phyloP scores from a whole-genome alignment of 2,888 invertebrate genomes.

The Ceriagrion tenellum region DNA sequence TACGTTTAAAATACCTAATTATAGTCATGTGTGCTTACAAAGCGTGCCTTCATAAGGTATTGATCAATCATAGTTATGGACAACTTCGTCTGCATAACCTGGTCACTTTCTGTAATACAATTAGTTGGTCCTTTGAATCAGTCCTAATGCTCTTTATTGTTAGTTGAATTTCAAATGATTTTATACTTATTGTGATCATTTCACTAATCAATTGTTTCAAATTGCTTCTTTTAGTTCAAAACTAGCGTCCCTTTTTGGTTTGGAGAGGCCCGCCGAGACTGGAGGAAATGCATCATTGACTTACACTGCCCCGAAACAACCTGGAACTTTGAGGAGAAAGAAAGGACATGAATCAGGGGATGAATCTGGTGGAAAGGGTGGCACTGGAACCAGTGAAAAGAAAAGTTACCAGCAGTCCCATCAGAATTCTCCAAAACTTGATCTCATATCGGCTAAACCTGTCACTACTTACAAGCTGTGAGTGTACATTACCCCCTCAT shows the following conservation, averaged over 20 bases:
- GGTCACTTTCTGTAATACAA: not conserved
- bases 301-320: conserved; percentile 72
- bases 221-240: conserved; percentile 70
- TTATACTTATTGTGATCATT: not conserved
- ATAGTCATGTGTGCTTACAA: not conserved
- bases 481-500: conserved; percentile 36
- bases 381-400: not conserved
- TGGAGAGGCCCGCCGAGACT: conserved; percentile 68
- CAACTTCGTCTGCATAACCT: not conserved
- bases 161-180: not conserved
- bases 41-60: not conserved
- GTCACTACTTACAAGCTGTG: conserved; percentile 71
- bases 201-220: not conserved
- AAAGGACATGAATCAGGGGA: conserved; percentile 49
- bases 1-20: not conserved
- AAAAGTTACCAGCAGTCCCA: conserved; percentile 35
- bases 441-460: conserved; percentile 70
- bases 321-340: conserved; percentile 69
- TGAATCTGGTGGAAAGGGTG: conserved; percentile 42
- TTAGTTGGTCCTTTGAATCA: no score
- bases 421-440: conserved; percentile 69
- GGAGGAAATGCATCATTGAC: conserved; percentile 71
- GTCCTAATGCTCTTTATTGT: no score
- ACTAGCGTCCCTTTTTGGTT: conserved; percentile 71
- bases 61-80: not conserved